Evolutionary conservation across 2,113 vertebrate species (phyloP), one percentile per base, ranked within the genome.

Genomic region (Microtus montanus): DNA sequence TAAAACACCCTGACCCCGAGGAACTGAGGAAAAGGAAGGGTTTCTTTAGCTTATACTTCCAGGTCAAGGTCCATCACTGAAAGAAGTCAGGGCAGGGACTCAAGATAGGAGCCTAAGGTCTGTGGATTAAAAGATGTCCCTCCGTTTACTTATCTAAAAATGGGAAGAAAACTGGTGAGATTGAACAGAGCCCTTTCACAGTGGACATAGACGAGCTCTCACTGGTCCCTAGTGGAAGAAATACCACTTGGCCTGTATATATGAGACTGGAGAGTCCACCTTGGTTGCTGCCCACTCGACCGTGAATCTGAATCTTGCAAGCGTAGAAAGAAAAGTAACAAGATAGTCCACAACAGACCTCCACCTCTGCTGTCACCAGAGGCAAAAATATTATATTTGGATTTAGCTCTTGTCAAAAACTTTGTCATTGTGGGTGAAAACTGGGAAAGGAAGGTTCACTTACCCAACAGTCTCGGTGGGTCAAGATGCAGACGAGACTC

Each of bases 401-500:
- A 77, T 61, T 94, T 49, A 71, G 7, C 28, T 93, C 8, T 63
- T 89, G 87, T 71, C 11, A 58, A 75, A 47, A 89, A 84, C 26
- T 66, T 74, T 22, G 30, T 38, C 24, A 41, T 9, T 64, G 22
- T 2, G 20, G 15, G 3, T 20, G 4, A 91, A 89, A 63, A 90
- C 49, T 68, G n/a, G 82, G 49, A 95, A 95, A 85, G 1, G 9
- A 38, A 44, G 49, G 19, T 7, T 61, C 66, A 58, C 17, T 33
- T 49, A 44, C 3, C 24, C 24, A 41, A 38, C 12, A 20, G 22
- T 52, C 58, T 82, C 52, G 11, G 35, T 41, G 71, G 22, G 54
- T 82, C 73, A 83, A 75, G 89, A 90, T 9, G 3, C n/a, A 96
- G 84, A 54, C 30, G 85, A 94, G 73, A 64, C 20, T 11, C 74